These are phyloP conservation scores for Eidolon dupreanum DNA, from an alignment of 2,797 vertebrate genomes.

Conservation along the genomic window DNA sequence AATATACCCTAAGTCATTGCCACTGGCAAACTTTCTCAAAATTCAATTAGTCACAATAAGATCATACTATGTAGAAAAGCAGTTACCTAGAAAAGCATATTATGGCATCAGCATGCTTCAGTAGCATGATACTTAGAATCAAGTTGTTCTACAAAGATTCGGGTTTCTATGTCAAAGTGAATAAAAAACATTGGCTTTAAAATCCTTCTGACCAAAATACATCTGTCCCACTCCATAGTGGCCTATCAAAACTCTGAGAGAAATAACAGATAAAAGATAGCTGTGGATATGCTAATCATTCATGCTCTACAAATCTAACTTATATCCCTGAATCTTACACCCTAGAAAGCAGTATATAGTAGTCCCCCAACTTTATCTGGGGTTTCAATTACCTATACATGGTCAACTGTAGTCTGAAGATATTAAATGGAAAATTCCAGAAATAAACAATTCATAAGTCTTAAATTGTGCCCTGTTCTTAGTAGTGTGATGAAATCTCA, in stretches of 20 bases:
- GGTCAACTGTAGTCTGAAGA: not conserved
- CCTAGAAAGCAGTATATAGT: not conserved
- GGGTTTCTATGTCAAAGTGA: not conserved
- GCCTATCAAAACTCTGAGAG: not conserved
- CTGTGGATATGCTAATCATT: not conserved
- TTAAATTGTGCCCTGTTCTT: not conserved
- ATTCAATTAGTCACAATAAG: not conserved
- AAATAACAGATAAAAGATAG: not conserved
- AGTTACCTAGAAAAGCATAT: not conserved
- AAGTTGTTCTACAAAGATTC: not conserved
- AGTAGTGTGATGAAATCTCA: not conserved
- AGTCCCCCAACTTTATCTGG: not conserved
- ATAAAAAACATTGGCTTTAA: not conserved
- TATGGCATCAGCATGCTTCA: not conserved
- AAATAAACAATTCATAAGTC: not conserved
- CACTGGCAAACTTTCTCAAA: not conserved
- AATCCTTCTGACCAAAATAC: not conserved
- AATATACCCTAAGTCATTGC: not conserved
- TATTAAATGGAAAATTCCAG: not conserved
- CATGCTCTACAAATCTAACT: not conserved
- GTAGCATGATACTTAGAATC: not conserved
- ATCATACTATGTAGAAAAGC: not conserved
- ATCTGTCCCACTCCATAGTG: not conserved
- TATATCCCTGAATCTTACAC: not conserved
- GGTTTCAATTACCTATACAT: not conserved